A percentile compares a stretch with the other conserved stretches of the same genome.
Conservation (phyloP, 1,140 invertebrate genomes). For the Macrobrachium nipponense region DNA sequence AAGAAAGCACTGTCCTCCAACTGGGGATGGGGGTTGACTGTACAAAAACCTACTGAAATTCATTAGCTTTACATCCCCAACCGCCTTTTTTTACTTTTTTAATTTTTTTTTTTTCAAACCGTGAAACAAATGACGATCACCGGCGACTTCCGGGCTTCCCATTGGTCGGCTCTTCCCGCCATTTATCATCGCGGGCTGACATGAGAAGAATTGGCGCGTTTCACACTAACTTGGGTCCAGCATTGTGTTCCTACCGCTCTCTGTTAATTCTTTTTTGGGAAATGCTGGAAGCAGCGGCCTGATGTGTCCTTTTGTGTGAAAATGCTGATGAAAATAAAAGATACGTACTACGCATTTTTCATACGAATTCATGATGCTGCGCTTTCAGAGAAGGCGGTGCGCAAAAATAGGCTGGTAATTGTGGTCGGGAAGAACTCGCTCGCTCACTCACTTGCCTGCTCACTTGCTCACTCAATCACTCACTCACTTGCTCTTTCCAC, state of each 20-base stretch:
- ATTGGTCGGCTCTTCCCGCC: conserved; percentile 35
- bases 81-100: too few relatives aligned
- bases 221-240: conserved; percentile 45
- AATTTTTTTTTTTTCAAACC: too few relatives aligned
- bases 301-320: conserved; percentile 44
- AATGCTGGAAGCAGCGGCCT: conserved; percentile 23
- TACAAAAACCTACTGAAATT: conserved; percentile 45
- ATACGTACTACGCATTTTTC: conserved; percentile 40
- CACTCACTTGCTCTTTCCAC: too few relatives aligned
- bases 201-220: conserved; percentile 52
- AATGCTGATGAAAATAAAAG: conserved; percentile 43
- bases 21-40: background rate
- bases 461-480: background rate
- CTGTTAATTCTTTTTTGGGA: conserved; percentile 44
- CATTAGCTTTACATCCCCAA: conserved; percentile 31
- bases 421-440: background rate
- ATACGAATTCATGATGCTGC: conserved; percentile 17
- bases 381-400: background rate
- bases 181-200: conserved; percentile 48
- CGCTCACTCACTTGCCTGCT: conserved; percentile 16
- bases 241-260: conserved; percentile 38
- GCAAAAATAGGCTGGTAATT: background rate
- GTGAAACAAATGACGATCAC: conserved; percentile 46
- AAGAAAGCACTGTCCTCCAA: conserved; percentile 16
- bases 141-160: conserved; percentile 41